A percentile compares a stretch with the other conserved stretches of the same genome.
Conservation (phyloP, 2,888 invertebrate genomes). For the Drosophila sordidula region DNA sequence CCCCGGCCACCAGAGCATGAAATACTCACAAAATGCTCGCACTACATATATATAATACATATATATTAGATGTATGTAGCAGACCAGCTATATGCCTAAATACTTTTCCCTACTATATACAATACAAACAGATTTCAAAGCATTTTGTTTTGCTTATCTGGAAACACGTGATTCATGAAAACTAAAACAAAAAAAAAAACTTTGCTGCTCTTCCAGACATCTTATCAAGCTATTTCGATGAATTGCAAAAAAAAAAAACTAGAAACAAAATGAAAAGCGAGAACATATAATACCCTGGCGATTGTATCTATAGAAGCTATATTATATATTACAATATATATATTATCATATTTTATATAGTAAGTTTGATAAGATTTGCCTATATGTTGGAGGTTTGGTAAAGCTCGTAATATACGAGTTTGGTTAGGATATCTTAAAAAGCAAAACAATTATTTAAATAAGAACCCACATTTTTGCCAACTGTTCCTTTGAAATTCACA, state of each 20-base stretch:
- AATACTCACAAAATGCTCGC: conserved; percentile 18
- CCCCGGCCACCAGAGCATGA: conserved; percentile 34
- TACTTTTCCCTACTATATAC: neutral
- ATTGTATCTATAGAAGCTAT: no score
- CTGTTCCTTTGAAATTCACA: no score
- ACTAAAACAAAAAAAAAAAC: neutral
- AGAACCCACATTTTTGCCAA: no score
- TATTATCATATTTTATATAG: no score
- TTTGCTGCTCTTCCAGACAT: conserved; percentile 13
- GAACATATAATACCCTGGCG: neutral
- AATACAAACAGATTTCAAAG: conserved; percentile 13
- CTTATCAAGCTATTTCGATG: conserved; percentile 15
- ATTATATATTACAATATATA: no score
- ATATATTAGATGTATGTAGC: neutral
- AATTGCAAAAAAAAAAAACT: neutral
- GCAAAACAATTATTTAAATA: no score
- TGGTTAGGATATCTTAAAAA: no score
- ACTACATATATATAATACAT: neutral
- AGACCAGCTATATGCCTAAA: neutral
- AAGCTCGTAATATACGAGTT: no score
- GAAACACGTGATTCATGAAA: conserved; percentile 40
- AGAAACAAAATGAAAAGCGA: no score
- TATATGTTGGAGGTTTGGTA: no score
- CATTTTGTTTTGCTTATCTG: conserved; percentile 20
- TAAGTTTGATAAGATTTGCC: no score